Base-by-base conservation (phyloP, 2,888 invertebrate genomes). In the Ferdinandea cuprea region DNA sequence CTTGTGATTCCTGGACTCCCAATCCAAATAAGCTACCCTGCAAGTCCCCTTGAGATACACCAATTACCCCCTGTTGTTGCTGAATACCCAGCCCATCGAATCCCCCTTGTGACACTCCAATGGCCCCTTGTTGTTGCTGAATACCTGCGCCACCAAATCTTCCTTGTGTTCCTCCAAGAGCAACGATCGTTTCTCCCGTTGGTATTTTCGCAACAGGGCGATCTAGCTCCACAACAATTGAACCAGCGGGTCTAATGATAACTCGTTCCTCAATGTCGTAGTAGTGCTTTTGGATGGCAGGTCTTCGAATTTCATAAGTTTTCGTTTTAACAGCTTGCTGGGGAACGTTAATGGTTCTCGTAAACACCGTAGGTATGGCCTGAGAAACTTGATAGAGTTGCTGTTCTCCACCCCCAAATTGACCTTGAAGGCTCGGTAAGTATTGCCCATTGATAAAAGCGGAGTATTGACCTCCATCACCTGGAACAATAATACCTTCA, bases 181-280 rank as follows among this genome's bases (percentile, higher is more conserved):
- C 88, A 37, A 89, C 83, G 6, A 91, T 86, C 0, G 89, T 88
- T 76, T 91, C 91, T 1, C 91, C 89, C 85, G 91, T 92, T 46
- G 93, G 92, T 30, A 91, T 91, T 86, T 93, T 93, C 9, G 93
- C 92, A 15, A 92, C 91, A 0, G 93, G 93, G 83, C 93, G 92
- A 83, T 93, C 93, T 9, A 93, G 89, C 85, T 93, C 93, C 0
- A 93, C 92, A 3, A 93, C 91, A 28, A 93, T 92, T 8, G 93
- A 93, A 28, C 93, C 93, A 3, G 93, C 93, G 0, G 93, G 93
- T 25, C 93, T 92, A 46, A 93, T 91, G 15, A 93, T 90, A 19
- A 93, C 92, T 52, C 93, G 92, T 86, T 93, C 93, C 86, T 93
- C 93, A 85, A 93, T 93, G 86, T 93, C 93, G 88, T 93, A 93